Conservation (phyloP, 2,113 vertebrate species). For the Sminthopsis crassicaudata region DNA sequence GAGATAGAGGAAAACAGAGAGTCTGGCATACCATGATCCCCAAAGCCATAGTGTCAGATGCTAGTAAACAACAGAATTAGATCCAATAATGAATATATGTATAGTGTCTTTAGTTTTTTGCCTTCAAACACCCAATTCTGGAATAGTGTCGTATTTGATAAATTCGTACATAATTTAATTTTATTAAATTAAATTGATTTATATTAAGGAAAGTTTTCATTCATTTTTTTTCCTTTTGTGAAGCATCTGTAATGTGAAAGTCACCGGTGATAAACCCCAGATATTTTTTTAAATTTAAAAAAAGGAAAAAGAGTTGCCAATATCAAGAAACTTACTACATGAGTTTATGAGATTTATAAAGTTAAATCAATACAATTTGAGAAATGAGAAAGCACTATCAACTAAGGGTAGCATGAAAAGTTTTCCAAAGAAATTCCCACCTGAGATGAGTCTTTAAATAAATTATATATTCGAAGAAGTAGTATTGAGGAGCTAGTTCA, state of each 20-base stretch:
- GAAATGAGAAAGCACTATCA: neutral
- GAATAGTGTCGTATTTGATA: neutral
- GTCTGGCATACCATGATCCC: too few relatives aligned
- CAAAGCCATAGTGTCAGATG: too few relatives aligned
- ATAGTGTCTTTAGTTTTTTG: neutral
- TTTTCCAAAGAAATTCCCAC: too few relatives aligned
- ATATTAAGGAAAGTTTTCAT: neutral
- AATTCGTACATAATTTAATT: neutral
- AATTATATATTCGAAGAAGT: too few relatives aligned
- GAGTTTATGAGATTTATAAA: neutral
- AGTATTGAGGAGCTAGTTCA: too few relatives aligned
- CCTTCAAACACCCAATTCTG: neutral
- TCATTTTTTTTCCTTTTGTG: neutral
- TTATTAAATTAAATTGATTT: neutral
- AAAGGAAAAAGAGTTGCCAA: neutral
- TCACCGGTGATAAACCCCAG: too few relatives aligned
- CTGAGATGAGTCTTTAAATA: too few relatives aligned
- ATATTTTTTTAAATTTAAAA: neutral
- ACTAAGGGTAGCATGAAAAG: neutral
- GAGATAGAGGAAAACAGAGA: too few relatives aligned
- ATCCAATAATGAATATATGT: neutral
- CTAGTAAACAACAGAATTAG: too few relatives aligned
- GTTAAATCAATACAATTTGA: neutral
- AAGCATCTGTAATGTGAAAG: neutral
- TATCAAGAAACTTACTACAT: neutral